Evolutionary conservation across 2,113 vertebrate species (phyloP).

Genomic region (Lethenteron reissneri): DNA sequence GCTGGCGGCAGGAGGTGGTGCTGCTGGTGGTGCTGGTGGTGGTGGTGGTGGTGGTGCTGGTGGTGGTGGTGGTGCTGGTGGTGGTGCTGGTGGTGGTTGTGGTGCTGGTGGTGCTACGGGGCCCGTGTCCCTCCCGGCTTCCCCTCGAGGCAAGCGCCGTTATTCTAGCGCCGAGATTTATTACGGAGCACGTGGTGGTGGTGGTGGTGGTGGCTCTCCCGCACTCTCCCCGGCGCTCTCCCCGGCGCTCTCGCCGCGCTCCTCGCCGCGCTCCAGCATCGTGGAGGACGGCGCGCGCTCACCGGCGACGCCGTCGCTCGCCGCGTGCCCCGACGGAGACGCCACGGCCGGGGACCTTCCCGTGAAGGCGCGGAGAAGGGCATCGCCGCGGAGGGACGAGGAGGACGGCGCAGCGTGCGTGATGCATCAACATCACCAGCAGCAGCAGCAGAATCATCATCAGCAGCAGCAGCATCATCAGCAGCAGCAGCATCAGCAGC

Average conservation of each 20-base stretch:
- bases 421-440: too few species aligned
- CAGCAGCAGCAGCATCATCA: too few species aligned
- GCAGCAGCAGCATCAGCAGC: neutral
- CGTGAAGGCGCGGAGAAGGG: too few species aligned
- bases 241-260: neutral
- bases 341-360: too few species aligned
- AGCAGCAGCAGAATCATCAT: too few species aligned
- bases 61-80: too few species aligned
- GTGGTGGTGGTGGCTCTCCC: neutral
- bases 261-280: neutral
- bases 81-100: neutral
- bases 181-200: neutral
- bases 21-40: too few species aligned
- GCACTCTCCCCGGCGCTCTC: neutral
- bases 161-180: slow-evolving; percentile 36
- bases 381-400: too few species aligned
- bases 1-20: too few species aligned
- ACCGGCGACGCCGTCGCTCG: too few species aligned
- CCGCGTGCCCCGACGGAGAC: too few species aligned
- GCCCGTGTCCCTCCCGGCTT: slow-evolving; percentile 24
- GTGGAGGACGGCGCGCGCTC: neutral
- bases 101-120: neutral
- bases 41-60: neutral
- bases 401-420: too few species aligned
- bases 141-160: slow-evolving; percentile 51